Evolutionary conservation across 2,113 vertebrate genomes (phyloP).

Genomic region (Otis tarda): DNA sequence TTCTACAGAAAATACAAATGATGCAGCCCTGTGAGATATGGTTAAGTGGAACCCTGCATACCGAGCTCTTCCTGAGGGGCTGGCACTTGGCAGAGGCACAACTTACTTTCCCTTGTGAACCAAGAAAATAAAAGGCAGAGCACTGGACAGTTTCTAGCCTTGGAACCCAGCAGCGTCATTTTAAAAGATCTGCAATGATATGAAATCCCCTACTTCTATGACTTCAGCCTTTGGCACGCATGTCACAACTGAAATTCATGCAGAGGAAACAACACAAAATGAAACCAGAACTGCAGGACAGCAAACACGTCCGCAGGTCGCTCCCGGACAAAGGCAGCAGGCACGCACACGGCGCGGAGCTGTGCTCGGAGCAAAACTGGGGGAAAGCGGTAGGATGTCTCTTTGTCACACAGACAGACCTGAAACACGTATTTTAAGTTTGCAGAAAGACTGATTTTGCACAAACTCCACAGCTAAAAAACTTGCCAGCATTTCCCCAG

Average conservation of each 20-base stretch:
- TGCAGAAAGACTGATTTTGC: neutral
- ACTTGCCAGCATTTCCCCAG: neutral
- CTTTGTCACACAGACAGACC: neutral
- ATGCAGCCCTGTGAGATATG: neutral
- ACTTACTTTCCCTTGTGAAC: neutral
- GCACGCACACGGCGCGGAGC: accelerated
- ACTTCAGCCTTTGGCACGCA: neutral
- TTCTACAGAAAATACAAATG: neutral
- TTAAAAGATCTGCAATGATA: neutral
- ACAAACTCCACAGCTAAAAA: neutral
- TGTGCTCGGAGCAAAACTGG: neutral
- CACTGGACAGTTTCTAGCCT: neutral
- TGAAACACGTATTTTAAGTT: neutral
- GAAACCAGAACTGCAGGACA: neutral
- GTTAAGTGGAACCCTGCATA: neutral
- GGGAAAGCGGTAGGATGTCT: accelerated
- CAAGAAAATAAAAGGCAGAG: neutral
- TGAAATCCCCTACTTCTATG: neutral
- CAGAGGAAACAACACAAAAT: neutral
- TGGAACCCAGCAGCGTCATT: neutral
- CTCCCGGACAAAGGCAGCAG: neutral
- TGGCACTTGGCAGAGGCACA: neutral
- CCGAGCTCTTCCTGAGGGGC: neutral
- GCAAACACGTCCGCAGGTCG: neutral
- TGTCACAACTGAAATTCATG: neutral